Evolutionary conservation across 2,113 vertebrate species (phyloP).

Genomic region (Calidris pygmaea): DNA sequence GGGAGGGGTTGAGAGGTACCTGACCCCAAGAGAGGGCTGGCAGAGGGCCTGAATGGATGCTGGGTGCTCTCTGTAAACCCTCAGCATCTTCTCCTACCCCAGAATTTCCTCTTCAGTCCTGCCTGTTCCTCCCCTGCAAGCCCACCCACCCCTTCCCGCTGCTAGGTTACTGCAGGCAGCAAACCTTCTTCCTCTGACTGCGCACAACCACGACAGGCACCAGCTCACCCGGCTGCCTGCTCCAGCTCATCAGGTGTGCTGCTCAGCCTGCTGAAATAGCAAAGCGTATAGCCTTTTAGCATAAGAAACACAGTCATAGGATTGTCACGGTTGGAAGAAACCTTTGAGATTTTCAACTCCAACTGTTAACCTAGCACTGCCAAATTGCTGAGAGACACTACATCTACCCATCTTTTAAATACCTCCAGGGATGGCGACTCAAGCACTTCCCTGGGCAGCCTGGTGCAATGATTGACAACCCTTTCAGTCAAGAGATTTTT

Average conservation of each 20-base stretch:
- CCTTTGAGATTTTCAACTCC: neutral
- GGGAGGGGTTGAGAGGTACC: neutral
- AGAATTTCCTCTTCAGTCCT: neutral
- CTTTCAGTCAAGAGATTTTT: neutral
- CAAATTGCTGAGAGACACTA: neutral
- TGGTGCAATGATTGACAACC: neutral
- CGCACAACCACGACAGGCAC: rapidly evolving
- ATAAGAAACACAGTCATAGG: neutral
- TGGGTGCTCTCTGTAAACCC: neutral
- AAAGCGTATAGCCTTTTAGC: neutral
- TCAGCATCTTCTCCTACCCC: neutral
- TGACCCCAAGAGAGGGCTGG: neutral
- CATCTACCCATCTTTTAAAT: neutral
- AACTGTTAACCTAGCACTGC: neutral
- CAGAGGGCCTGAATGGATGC: neutral
- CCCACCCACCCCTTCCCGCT: rapidly evolving
- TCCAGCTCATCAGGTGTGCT: neutral
- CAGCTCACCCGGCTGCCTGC: neutral
- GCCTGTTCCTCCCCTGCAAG: neutral
- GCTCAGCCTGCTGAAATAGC: neutral
- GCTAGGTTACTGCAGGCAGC: neutral
- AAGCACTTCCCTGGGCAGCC: neutral
- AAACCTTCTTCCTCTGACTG: neutral
- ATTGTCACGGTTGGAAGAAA: neutral
- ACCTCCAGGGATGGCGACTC: neutral